Conservation (phyloP, 2,113 vertebrate species). For the Cynopterus brachyotis region DNA sequence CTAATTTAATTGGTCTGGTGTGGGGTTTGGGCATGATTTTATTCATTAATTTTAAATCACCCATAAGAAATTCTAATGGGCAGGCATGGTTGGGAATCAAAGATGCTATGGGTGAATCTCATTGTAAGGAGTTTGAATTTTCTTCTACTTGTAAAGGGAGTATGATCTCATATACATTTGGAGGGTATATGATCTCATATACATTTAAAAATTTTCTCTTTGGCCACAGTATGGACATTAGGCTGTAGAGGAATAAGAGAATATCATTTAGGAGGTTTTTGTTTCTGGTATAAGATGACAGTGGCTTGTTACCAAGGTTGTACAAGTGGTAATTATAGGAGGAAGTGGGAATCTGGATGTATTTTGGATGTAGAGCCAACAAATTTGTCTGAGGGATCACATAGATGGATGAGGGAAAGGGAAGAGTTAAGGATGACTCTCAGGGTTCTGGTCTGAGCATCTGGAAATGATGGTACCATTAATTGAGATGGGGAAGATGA, state of each 20-base stretch:
- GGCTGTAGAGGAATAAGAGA: not conserved
- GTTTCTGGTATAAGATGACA: not conserved
- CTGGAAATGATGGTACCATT: not conserved
- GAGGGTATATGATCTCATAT: not conserved
- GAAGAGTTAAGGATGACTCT: not conserved
- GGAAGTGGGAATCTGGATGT: not conserved
- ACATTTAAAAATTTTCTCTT: not conserved
- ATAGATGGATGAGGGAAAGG: not conserved
- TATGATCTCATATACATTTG: not conserved
- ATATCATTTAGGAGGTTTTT: not conserved
- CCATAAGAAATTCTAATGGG: not conserved
- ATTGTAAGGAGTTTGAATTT: not conserved
- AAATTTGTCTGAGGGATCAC: not conserved
- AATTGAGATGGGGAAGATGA: not conserved
- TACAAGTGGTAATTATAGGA: not conserved
- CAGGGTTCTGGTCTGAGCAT: not conserved
- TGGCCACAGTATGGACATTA: not conserved
- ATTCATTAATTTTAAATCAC: not conserved
- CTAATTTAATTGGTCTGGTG: not conserved
- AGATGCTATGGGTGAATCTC: not conserved
- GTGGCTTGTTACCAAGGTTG: not conserved
- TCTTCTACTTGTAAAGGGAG: not conserved
- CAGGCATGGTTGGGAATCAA: not conserved
- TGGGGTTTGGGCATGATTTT: not conserved
- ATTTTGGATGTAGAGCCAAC: not conserved